These are phyloP conservation scores for Dipodomys stephensi DNA, from an alignment of 2,113 vertebrate species.

Conservation along the genomic window DNA sequence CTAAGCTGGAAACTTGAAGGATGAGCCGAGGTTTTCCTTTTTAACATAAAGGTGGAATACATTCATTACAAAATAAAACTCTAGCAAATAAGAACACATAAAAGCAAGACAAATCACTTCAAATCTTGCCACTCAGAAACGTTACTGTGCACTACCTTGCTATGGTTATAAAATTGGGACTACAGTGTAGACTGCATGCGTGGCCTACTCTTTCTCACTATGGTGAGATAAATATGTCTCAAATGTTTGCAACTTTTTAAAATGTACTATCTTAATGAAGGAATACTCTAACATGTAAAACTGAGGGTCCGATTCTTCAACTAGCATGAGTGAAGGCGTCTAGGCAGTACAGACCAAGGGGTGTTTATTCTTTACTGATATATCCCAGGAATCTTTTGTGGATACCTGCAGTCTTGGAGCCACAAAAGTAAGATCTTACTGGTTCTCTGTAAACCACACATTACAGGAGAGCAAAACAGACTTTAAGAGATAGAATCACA, in stretches of 20 bases:
- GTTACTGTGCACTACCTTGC: not conserved
- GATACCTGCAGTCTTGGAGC: not conserved
- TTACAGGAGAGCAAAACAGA: not conserved
- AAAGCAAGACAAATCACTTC: not conserved
- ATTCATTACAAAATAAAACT: not conserved
- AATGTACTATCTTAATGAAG: constrained; percentile 9
- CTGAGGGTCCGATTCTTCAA: not conserved
- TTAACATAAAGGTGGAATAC: not conserved
- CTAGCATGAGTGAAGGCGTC: not conserved
- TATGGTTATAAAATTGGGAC: not conserved
- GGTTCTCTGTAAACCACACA: not conserved
- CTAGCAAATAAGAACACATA: constrained; percentile 12
- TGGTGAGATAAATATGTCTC: not conserved
- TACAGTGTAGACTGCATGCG: not conserved
- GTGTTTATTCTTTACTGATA: not conserved
- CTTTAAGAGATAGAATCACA: not conserved
- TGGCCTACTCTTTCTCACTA: not conserved
- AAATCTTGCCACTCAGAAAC: not conserved
- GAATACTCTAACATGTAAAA: not conserved
- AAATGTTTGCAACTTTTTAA: constrained; percentile 2
- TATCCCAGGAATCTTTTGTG: not conserved
- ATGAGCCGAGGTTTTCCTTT: not conserved
- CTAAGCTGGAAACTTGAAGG: not conserved
- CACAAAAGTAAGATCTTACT: not conserved
- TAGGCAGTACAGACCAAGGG: not conserved